Conservation (phyloP, 2,888 invertebrate genomes). For the Andricus curvator region DNA sequence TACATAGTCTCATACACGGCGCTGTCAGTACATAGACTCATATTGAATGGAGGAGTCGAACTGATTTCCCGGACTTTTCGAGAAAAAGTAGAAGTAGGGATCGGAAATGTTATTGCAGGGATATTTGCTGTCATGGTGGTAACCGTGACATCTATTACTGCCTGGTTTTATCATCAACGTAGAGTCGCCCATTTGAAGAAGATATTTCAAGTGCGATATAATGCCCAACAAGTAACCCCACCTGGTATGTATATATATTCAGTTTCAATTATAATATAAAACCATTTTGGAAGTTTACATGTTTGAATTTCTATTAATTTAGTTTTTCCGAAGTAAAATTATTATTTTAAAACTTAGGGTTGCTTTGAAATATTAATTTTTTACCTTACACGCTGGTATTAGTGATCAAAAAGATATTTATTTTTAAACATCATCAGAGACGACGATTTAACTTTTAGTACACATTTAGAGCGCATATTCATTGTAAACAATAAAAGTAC, state of each 20-base stretch:
- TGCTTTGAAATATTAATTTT: no score
- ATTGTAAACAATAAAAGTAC: background rate
- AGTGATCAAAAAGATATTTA: no score
- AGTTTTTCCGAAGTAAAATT: background rate
- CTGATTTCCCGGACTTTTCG: no score
- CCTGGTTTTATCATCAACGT: constrained; percentile 89
- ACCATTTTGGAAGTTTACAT: background rate
- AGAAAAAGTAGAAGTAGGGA: constrained; percentile 69
- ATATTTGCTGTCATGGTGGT: constrained; percentile 84
- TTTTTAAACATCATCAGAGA: no score
- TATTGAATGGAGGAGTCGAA: no score
- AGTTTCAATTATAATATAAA: no score
- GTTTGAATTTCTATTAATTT: background rate
- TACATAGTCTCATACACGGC: no score
- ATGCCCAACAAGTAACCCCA: constrained; percentile 86
- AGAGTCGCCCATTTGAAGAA: constrained; percentile 90
- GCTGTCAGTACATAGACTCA: no score
- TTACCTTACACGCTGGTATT: no score
- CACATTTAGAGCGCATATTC: background rate
- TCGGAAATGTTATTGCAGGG: constrained; percentile 80
- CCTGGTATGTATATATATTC: constrained; percentile 78
- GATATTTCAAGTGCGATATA: constrained; percentile 93
- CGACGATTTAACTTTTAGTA: no score
- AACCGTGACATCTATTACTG: constrained; percentile 83
- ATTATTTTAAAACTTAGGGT: no score